These are phyloP conservation scores for Callipepla californica DNA, from an alignment of 2,113 vertebrate species.

Conservation along the genomic window DNA sequence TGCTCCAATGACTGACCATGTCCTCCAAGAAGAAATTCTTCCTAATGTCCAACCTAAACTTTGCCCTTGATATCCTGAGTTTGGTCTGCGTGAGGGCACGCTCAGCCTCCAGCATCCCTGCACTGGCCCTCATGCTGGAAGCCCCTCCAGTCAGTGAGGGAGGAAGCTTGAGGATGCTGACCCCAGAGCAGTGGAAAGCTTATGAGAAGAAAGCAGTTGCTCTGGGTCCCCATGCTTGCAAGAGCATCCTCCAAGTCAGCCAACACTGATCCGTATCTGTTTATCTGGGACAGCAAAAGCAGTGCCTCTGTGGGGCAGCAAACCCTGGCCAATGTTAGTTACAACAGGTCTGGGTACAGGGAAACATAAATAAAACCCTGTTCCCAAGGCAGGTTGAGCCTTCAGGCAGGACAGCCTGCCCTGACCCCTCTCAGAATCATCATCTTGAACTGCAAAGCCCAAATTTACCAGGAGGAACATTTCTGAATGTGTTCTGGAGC, in stretches of 20 bases:
- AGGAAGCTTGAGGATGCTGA: neutral
- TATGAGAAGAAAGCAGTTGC: neutral
- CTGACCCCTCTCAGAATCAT: neutral
- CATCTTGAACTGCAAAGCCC: neutral
- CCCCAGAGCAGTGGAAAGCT: neutral
- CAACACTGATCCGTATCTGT: rapidly evolving
- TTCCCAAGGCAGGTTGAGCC: neutral
- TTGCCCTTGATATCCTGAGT: neutral
- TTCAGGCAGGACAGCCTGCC: neutral
- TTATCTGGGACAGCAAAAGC: neutral
- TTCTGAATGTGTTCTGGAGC: slow-evolving; percentile 10
- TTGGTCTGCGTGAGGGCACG: neutral
- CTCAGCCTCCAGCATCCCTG: neutral
- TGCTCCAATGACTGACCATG: neutral
- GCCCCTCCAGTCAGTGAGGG: neutral
- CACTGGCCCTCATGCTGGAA: neutral
- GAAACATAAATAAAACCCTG: neutral
- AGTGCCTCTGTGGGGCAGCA: rapidly evolving
- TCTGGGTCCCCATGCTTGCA: neutral
- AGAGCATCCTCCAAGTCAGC: neutral
- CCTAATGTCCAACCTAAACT: neutral
- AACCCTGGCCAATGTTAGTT: neutral
- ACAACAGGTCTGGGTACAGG: rapidly evolving
- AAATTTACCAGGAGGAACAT: slow-evolving; percentile 15
- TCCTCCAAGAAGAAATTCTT: neutral